Base-by-base conservation (phyloP, 2,797 vertebrate species). In the Lacerta viridis region DNA sequence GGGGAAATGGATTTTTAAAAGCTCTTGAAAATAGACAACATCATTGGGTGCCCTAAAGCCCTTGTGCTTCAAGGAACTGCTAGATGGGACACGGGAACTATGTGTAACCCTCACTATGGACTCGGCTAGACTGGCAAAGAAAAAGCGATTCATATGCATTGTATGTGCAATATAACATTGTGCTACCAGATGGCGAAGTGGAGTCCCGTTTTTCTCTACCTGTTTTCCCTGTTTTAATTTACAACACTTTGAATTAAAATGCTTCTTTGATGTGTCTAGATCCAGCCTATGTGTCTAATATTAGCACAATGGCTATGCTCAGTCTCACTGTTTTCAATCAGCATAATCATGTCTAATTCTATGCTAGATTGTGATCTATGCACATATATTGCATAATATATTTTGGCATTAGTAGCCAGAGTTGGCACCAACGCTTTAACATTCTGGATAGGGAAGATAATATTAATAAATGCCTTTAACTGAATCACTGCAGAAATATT, bases 391-490 rank as follows among this genome's bases (percentile, higher is more conserved):
- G 20, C 59, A 11, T 20, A 59, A 55, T 69, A 18, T 55, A 33
- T 55, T 87, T 85, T 50, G 17, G 13, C 46, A 8, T 55, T 29
- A 69, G 5, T 7, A 39, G 27, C 72, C 84, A 23, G 29, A n/a
- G 18, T 66, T 66, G 15, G 27, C 39, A n/a, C 43, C 43, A 25
- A 6, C 4, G 15, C 33, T 36, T 41, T 66, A 15, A 79, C 39
- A 41, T 43, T 41, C 69, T 74, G 50, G 27, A 59, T 20, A 74
- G 36, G 25, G 33, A 9, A 11, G 61, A 29, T 46, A 68, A 68
- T 25, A 88, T 87, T 82, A 23, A 83, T 20, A 83, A 81, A 78
- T 36, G 15, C 59, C 69, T 83, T 80, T 77, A 36, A 69, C 10
- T 5, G 74, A 23, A 77, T 83, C 43, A 77, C n/a, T 83, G 55